These are phyloP conservation scores for Drosophila punjabiensis DNA, from an alignment of 1,140 invertebrate species.

Conservation along the genomic window DNA sequence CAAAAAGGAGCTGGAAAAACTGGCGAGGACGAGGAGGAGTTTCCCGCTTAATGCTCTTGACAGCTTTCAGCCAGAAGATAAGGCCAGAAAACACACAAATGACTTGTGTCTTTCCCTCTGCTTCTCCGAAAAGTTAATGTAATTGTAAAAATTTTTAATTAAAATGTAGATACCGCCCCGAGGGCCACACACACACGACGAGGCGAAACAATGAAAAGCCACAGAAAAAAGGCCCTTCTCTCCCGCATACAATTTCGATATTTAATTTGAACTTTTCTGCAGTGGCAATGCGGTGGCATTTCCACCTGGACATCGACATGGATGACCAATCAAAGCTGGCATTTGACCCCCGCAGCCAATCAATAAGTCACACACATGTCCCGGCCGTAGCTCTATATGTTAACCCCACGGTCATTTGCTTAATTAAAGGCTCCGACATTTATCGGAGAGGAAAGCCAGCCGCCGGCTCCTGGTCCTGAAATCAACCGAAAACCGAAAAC, in stretches of 20 bases:
- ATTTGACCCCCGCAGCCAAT: slow-evolving; percentile 64
- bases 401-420: slow-evolving; percentile 69
- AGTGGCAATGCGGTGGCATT: slow-evolving; percentile 14
- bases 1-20: background rate
- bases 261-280: slow-evolving; percentile 56
- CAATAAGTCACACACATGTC: slow-evolving; percentile 74
- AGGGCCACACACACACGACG: slow-evolving; percentile 29
- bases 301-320: slow-evolving; percentile 42
- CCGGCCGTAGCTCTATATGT: slow-evolving; percentile 7
- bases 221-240: slow-evolving; percentile 6
- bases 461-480: slow-evolving; percentile 18
- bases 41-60: slow-evolving; percentile 16
- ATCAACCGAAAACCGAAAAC: slow-evolving; percentile 6
- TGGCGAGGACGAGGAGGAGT: no score
- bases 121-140: slow-evolving; percentile 34
- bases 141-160: slow-evolving; percentile 51
- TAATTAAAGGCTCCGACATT: slow-evolving; percentile 71
- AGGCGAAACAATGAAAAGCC: slow-evolving; percentile 34
- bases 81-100: slow-evolving; percentile 4
- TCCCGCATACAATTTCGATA: slow-evolving; percentile 36
- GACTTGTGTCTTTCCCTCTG: slow-evolving; percentile 1
- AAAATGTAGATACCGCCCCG: slow-evolving; percentile 33
- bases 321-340: slow-evolving; percentile 70
- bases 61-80: slow-evolving; percentile 27
- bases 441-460: slow-evolving; percentile 50